Conservation (phyloP, 2,113 vertebrate genomes). For the Sylvilagus bachmani region DNA sequence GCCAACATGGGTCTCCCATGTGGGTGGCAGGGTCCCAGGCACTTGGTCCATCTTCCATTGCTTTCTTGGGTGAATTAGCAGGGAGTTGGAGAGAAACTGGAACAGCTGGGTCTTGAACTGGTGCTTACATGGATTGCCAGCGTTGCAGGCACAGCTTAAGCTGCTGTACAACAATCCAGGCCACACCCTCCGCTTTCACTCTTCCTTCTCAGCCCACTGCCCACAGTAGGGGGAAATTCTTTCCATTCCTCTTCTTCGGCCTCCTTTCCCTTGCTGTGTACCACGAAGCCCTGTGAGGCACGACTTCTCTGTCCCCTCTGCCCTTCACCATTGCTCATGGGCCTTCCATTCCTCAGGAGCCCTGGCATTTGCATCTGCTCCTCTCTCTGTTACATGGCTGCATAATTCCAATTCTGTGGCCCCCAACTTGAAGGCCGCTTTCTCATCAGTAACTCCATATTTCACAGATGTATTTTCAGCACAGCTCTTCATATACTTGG, state of each 20-base stretch:
- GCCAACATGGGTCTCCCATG: too few relatives aligned
- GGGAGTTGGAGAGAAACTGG: too few relatives aligned
- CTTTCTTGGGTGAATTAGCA: too few relatives aligned
- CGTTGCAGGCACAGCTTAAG: too few relatives aligned
- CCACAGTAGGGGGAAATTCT: neutral
- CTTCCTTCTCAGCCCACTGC: neutral
- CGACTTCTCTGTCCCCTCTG: neutral
- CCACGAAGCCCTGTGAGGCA: rapidly evolving
- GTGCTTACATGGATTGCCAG: too few relatives aligned
- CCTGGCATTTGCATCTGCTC: rapidly evolving
- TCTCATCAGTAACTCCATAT: neutral
- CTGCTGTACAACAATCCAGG: too few relatives aligned
- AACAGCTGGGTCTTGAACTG: too few relatives aligned
- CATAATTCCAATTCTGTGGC: neutral
- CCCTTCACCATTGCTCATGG: neutral
- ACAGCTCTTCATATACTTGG: neutral
- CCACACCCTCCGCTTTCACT: neutral
- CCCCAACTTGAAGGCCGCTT: neutral
- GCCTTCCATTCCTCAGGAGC: neutral
- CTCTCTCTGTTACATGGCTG: neutral
- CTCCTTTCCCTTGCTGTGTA: neutral
- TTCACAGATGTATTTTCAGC: neutral
- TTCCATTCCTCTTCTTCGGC: neutral
- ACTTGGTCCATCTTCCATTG: too few relatives aligned
- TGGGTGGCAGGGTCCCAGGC: too few relatives aligned